Conservation (phyloP, 2,888 invertebrate genomes). For the Napeogenes inachia region DNA sequence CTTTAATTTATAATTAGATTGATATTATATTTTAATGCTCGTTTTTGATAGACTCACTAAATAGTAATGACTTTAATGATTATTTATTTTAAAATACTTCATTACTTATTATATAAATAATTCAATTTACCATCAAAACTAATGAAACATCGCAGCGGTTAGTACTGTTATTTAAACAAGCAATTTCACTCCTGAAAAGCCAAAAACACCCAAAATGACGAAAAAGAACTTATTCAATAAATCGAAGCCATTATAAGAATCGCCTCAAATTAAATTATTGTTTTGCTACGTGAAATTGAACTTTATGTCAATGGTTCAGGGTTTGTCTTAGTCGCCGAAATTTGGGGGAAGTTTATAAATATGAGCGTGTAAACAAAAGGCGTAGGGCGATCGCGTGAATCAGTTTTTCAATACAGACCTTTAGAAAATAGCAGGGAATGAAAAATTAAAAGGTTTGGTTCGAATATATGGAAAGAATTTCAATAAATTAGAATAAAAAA, state of each 20-base stretch:
- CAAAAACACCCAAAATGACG: slow-evolving; percentile 9
- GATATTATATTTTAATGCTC: no score
- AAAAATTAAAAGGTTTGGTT: slow-evolving; percentile 23
- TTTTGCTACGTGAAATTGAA: slow-evolving; percentile 25
- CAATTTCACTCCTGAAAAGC: background rate
- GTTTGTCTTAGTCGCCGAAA: slow-evolving; percentile 11
- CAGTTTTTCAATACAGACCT: slow-evolving; percentile 40
- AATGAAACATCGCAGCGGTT: background rate
- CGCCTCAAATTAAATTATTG: slow-evolving; percentile 27
- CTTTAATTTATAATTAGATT: no score
- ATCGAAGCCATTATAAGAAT: slow-evolving; percentile 33
- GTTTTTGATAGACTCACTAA: no score
- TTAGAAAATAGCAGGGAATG: slow-evolving; percentile 38
- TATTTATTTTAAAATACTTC: no score
- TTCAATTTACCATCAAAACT: background rate
- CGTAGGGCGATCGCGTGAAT: slow-evolving; percentile 35
- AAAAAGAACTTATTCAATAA: slow-evolving; percentile 23
- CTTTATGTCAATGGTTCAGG: slow-evolving; percentile 27
- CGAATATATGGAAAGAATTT: slow-evolving; percentile 10
- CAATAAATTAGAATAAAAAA: background rate
- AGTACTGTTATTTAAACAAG: background rate
- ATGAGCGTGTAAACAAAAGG: slow-evolving; percentile 39
- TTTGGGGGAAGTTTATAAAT: slow-evolving; percentile 30
- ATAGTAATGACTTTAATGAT: no score
- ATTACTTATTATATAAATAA: no score